A percentile compares a stretch with the other conserved stretches of the same genome.
Evolutionary conservation across 2,888 invertebrate genomes (phyloP).

Genomic region (Troides oblongomaculatus): DNA sequence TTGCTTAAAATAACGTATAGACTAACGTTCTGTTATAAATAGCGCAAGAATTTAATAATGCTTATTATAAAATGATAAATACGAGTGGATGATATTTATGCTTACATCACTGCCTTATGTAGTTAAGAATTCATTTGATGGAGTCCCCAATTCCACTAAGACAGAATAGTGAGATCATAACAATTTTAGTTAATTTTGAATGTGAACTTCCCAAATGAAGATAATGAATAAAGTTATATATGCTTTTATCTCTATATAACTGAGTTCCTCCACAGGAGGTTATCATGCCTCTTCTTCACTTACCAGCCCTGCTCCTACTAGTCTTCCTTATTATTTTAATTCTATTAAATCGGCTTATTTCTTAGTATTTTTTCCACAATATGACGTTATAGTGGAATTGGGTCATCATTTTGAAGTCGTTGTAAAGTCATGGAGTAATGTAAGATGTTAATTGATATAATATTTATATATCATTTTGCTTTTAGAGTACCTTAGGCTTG

Average conservation of each 20-base stretch:
- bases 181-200: not conserved
- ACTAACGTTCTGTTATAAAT: slow-evolving; percentile 4
- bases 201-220: not conserved
- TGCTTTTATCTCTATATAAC: too few species aligned
- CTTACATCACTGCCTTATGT: slow-evolving; percentile 11
- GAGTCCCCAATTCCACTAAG: slow-evolving; percentile 7
- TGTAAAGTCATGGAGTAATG: too few species aligned
- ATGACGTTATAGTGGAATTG: not conserved
- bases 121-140: not conserved
- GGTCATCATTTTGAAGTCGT: not conserved
- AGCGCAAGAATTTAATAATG: not conserved
- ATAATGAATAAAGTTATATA: too few species aligned
- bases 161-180: not conserved
- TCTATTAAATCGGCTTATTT: too few species aligned
- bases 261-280: too few species aligned
- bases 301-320: too few species aligned
- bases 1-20: slow-evolving; percentile 11
- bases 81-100: not conserved
- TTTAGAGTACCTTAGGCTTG: not conserved
- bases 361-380: too few species aligned
- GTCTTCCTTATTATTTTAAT: too few species aligned
- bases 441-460: too few species aligned
- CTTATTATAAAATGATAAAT: slow-evolving; percentile 4
- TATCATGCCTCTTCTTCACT: too few species aligned
- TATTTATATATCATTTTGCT: not conserved